phyloP scores from a whole-genome alignment of 2,113 vertebrate genomes.

The Hippotragus niger region DNA sequence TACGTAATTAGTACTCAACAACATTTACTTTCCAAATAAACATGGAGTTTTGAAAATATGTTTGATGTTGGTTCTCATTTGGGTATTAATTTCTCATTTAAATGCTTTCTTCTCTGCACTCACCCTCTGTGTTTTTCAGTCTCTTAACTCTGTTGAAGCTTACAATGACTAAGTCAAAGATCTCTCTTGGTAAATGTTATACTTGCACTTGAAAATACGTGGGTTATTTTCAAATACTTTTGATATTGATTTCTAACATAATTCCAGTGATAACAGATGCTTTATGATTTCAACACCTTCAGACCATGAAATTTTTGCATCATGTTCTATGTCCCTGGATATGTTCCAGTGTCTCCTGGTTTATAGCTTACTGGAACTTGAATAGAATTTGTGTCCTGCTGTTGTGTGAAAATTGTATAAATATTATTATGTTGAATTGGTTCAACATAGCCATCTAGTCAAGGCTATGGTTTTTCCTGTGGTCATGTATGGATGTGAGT shows the following conservation, averaged over 20 bases:
- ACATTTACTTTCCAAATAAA: neutral
- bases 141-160: neutral
- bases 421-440: neutral
- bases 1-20: neutral
- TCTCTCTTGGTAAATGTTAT: neutral
- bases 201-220: neutral
- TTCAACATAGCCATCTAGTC: neutral
- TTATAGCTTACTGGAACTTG: neutral
- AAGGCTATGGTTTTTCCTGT: too few relatives aligned
- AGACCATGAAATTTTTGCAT: neutral
- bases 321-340: neutral
- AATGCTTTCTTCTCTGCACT: neutral
- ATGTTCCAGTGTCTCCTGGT: neutral
- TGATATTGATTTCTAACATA: neutral
- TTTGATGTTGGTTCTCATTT: neutral
- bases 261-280: neutral
- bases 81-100: neutral
- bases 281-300: neutral
- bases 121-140: neutral
- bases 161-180: neutral
- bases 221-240: neutral
- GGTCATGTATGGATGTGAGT: too few relatives aligned
- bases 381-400: neutral
- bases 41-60: neutral
- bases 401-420: neutral